Percentiles rank a stretch among this genome's conserved stretches.
Evolutionary conservation across 1,140 invertebrate species (phyloP).

Genomic region (Dinoponera quadriceps): DNA sequence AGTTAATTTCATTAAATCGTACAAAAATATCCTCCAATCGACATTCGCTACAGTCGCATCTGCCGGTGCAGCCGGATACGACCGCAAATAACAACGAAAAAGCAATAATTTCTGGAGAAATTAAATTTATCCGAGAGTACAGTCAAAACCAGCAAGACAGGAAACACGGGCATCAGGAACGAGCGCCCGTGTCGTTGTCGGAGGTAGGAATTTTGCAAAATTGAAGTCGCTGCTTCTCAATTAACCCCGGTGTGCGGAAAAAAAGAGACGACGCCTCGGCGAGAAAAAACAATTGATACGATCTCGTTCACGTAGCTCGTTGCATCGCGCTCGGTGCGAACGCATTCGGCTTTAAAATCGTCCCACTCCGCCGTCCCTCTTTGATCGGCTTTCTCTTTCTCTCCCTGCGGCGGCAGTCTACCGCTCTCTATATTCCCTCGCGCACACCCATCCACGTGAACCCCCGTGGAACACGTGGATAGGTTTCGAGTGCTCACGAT

Average conservation of each 20-base stretch:
- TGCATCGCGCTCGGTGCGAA: conserved; percentile 64
- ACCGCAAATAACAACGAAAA: neutral
- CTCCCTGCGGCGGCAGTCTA: neutral
- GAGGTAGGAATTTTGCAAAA: conserved; percentile 70
- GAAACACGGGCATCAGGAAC: conserved; percentile 36
- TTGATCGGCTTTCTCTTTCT: conserved; percentile 28
- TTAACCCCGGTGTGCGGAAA: conserved; percentile 71
- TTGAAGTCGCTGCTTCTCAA: conserved; percentile 71
- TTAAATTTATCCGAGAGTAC: neutral
- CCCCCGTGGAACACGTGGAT: conserved; percentile 67
- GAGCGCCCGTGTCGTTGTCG: conserved; percentile 1
- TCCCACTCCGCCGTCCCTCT: conserved; percentile 17
- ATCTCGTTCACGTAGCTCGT: conserved; percentile 74
- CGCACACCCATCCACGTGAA: conserved; percentile 60
- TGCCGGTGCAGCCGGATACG: neutral
- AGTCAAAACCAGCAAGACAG: neutral
- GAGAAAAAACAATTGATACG: conserved; percentile 78
- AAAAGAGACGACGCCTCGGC: conserved; percentile 66
- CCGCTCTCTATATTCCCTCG: conserved; percentile 26
- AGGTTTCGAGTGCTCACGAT: conserved; percentile 70
- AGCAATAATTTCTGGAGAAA: neutral
- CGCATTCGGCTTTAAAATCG: conserved; percentile 75
- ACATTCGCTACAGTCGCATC: conserved; percentile 6
- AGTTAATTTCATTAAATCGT: conserved; percentile 56
- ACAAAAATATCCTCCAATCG: conserved; percentile 4